Evolutionary conservation across 2,113 vertebrate species (phyloP).

Genomic region (Spheniscus mendiculus): DNA sequence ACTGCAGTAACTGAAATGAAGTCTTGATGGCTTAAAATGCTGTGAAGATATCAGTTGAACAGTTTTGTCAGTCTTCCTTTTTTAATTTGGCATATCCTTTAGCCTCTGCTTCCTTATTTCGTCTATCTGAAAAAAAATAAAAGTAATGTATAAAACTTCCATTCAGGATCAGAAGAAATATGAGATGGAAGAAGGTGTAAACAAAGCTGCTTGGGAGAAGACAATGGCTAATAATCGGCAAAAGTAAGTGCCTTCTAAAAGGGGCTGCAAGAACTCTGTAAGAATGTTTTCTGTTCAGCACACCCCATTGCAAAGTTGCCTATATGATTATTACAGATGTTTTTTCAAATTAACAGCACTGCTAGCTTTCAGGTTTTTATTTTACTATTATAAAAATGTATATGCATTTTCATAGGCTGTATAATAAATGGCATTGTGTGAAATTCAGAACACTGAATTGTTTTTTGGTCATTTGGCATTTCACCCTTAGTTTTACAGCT

Average conservation of each 20-base stretch:
- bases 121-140: background rate
- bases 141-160: background rate
- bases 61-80: background rate
- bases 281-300: background rate
- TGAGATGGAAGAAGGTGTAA: constrained; percentile 85
- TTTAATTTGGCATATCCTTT: background rate
- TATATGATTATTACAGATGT: background rate
- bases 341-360: background rate
- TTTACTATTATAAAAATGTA: background rate
- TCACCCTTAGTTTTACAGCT: background rate
- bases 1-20: background rate
- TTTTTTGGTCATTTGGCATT: background rate
- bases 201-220: constrained; percentile 91
- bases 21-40: background rate
- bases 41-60: background rate
- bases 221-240: constrained; percentile 87
- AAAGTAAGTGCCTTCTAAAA: constrained; percentile 77
- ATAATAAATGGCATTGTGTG: background rate
- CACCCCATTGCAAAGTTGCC: background rate
- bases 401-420: background rate
- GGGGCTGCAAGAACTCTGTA: background rate
- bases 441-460: accelerated
- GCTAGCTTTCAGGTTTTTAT: background rate
- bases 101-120: background rate
- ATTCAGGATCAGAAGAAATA: constrained; percentile 89